Evolutionary conservation across 2,888 invertebrate species (phyloP).

Genomic region (Meliscaeva auricollis): DNA sequence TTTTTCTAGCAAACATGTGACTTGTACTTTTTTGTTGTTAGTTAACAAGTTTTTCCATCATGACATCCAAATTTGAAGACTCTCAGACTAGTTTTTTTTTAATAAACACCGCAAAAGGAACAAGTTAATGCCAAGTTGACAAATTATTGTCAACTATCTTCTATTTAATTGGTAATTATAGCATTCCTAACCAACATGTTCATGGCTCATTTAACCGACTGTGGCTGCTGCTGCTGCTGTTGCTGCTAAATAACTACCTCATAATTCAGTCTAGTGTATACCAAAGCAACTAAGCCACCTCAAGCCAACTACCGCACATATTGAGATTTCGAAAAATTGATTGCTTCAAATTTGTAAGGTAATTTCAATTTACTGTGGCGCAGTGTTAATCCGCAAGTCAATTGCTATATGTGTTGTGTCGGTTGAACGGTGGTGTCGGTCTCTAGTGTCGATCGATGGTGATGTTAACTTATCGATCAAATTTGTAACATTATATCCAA

Average conservation of each 20-base stretch:
- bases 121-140: too few relatives aligned
- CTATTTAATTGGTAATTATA: not conserved
- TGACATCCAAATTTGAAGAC: too few relatives aligned
- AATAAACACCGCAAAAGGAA: too few relatives aligned
- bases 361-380: conserved; percentile 30
- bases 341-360: conserved; percentile 58
- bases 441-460: not conserved
- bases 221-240: not conserved
- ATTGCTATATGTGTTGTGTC: conserved; percentile 19
- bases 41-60: too few relatives aligned
- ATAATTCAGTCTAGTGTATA: conserved; percentile 18
- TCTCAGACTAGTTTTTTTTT: too few relatives aligned
- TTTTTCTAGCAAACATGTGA: too few relatives aligned
- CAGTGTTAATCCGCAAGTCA: conserved; percentile 59
- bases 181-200: conserved; percentile 16
- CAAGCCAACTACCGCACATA: conserved; percentile 39
- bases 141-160: too few relatives aligned
- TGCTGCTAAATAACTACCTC: conserved; percentile 22
- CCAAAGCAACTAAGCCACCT: not conserved
- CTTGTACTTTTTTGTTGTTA: too few relatives aligned
- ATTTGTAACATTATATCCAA: conserved; percentile 65
- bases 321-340: conserved; percentile 58
- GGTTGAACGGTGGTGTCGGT: conserved; percentile 10
- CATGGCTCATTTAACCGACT: conserved; percentile 22
- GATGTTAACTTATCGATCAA: conserved; percentile 64